Evolutionary conservation across 2,797 vertebrate species (phyloP), one percentile per base, ranked within the genome.

Genomic region (Rhabdophis nuchalis): DNA sequence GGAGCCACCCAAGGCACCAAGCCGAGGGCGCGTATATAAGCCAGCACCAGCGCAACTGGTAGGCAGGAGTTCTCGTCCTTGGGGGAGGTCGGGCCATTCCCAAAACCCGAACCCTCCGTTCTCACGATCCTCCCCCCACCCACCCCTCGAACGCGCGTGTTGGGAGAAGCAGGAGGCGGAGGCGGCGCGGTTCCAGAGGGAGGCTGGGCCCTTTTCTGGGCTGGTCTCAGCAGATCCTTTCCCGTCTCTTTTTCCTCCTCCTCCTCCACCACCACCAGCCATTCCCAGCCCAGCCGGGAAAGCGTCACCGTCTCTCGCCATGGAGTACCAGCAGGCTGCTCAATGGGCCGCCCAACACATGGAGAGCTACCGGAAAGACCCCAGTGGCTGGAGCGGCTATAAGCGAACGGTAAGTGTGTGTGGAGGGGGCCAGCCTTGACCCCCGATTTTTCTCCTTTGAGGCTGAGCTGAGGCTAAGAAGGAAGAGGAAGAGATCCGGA

Each of bases 361-460:
- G 94, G 88, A 93, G 46, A 93, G 95, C 72, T 99, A 98, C 96
- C 98, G 96, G 90, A 97, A 92, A 90, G 99, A 99, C 64, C 93
- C 96, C 16, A 96, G 96, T 7, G 98, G 98, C 0, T 99, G 99
- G 99, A 98, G 97, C 95, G 96, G 96, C 61, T 98, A 98, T 96
- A 98, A 98, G 93, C 98, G 97, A 96, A 97, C 97, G 97, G 99
- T 99, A 96, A 97, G 97, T 57, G 3, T 50, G 85, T 10, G 20
- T 11, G 85, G 87, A 6, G 46, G 88, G 27, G 11, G 61, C 0
- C 18, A 32, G 5, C n/a, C 36, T 0, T 0, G 72, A 25, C 1
- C 36, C 25, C 10, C 10, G 41, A 4, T 5, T 60, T 27, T 27
- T 16, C n/a, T 14, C 27, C 6, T 25, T 88, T 89, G 58, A 54